Evolutionary conservation across 2,888 invertebrate species (phyloP), one percentile per base, ranked within the genome.

Genomic region (Clitarchus hookeri): DNA sequence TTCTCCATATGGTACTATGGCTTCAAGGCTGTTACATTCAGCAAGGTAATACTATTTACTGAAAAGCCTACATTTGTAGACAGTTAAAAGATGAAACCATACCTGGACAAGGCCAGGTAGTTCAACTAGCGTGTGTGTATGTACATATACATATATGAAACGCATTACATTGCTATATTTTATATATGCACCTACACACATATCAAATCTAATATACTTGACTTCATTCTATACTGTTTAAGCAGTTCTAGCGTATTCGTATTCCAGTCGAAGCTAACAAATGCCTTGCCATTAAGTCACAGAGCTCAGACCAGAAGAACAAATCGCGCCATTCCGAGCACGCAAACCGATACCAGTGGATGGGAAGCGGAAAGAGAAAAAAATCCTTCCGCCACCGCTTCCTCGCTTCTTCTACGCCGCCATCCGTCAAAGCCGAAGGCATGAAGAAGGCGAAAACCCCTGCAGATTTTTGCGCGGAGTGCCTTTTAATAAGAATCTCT

Each of bases 401-500:
- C 65, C 65, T 19, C 8, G 19, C 65, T 16, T 65, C 65, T 65
- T 65, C 65, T 65, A 65, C 16, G 65, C 65, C 8, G 65, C 65
- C 8, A 65, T 65, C 65, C 65, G 65, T 65, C 65, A 65, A 65
- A 23, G 65, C 65, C 8, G 65, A 65, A 65, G 19, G 65, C 65
- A 65, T n/a, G 65, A 19, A 23, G 65, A 65, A 65, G 65, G 65
- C 65, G 65, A 65, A 65, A n/a, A 65, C 19, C 65, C 65, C 65
- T 65, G 19, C 65, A 65, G 65, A 65, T 65, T 65, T 65, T 65
- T 65, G 65, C 65, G 65, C 65, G 65, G 11, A 65, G 65, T 65
- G 65, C 65, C 65, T 65, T 65, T 65, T 65, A 65, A 65, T 65
- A 65, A 65, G 65, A 65, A 65, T 65, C 65, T 65, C 65, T 65